Conservation (phyloP, 2,113 vertebrate genomes). For the Struthidea cinerea region DNA sequence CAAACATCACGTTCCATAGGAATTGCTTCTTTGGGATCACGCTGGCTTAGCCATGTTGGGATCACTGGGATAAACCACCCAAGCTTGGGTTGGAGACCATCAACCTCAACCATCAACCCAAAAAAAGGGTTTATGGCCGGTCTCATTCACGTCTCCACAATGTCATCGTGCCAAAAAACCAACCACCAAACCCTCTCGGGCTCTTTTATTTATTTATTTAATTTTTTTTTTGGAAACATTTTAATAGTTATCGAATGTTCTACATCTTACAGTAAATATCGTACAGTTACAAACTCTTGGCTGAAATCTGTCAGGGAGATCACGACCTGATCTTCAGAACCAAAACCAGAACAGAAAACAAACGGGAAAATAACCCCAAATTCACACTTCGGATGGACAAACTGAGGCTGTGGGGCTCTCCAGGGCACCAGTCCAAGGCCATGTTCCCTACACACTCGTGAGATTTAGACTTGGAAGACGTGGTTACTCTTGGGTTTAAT, state of each 20-base stretch:
- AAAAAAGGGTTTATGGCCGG: neutral
- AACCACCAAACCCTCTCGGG: neutral
- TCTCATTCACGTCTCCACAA: neutral
- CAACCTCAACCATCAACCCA: neutral
- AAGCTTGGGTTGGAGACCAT: neutral
- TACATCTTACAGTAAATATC: constrained; percentile 99
- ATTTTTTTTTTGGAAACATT: constrained; percentile 86
- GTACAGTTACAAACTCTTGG: constrained; percentile 99
- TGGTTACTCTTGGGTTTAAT: constrained; percentile 67
- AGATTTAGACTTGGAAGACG: constrained; percentile 88
- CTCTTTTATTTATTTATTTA: constrained; percentile 44
- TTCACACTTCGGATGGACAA: constrained; percentile 91
- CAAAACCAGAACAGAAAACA: constrained; percentile 63
- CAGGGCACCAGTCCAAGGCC: constrained; percentile 76
- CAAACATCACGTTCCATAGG: neutral
- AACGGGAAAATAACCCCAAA: constrained; percentile 52
- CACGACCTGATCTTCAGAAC: constrained; percentile 88
- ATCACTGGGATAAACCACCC: neutral
- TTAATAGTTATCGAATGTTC: constrained; percentile 99
- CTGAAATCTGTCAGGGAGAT: constrained; percentile 95
- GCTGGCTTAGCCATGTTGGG: fast-evolving
- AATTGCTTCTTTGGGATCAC: neutral
- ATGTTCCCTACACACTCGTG: constrained; percentile 70
- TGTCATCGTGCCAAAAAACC: neutral
- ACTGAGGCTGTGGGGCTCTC: constrained; percentile 75